phyloP scores from a whole-genome alignment of 2,797 vertebrate species.

The Gadopsis bispinosus region DNA sequence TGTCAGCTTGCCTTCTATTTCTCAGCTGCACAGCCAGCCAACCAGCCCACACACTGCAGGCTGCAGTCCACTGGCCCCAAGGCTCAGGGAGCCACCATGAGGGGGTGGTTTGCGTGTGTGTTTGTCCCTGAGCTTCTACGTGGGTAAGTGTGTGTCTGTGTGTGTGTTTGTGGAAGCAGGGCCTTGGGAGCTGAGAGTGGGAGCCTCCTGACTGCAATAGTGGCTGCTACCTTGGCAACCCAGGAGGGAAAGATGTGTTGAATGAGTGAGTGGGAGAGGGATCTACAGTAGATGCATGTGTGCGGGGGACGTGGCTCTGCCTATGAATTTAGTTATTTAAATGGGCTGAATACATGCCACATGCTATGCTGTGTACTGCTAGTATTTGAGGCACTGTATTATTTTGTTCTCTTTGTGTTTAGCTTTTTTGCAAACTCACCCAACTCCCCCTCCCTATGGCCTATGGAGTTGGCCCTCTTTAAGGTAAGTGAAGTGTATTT shows the following conservation, averaged over 20 bases:
- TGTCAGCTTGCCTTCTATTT: conserved; percentile 60
- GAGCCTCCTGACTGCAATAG: conserved; percentile 85
- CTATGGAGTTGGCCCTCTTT: conserved; percentile 40
- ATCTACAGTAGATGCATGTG: conserved; percentile 78
- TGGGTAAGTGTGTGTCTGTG: conserved; percentile 69
- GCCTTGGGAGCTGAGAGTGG: conserved; percentile 83
- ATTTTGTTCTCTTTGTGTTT: conserved; percentile 52
- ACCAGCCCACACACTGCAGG: conserved; percentile 83
- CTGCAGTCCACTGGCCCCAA: conserved; percentile 79
- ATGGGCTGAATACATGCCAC: conserved; percentile 62
- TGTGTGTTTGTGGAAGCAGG: conserved; percentile 77
- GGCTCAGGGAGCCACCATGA: conserved; percentile 79
- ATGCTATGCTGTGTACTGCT: conserved; percentile 59
- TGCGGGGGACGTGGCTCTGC: conserved; percentile 78
- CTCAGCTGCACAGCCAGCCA: conserved; percentile 65
- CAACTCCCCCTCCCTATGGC: conserved; percentile 21
- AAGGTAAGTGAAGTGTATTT: conserved; percentile 64
- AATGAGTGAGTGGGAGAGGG: conserved; percentile 84
- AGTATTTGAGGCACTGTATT: conserved; percentile 39
- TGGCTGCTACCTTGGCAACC: conserved; percentile 86
- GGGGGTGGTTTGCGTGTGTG: conserved; percentile 73
- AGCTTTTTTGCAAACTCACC: conserved; percentile 41
- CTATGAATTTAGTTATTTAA: conserved; percentile 83
- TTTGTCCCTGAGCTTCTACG: conserved; percentile 71
- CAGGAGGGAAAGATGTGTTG: conserved; percentile 83